Percentiles rank a stretch among this genome's conserved stretches.
These are phyloP conservation scores for Labeo rohita DNA, from an alignment of 2,113 vertebrate species.

Conservation along the genomic window DNA sequence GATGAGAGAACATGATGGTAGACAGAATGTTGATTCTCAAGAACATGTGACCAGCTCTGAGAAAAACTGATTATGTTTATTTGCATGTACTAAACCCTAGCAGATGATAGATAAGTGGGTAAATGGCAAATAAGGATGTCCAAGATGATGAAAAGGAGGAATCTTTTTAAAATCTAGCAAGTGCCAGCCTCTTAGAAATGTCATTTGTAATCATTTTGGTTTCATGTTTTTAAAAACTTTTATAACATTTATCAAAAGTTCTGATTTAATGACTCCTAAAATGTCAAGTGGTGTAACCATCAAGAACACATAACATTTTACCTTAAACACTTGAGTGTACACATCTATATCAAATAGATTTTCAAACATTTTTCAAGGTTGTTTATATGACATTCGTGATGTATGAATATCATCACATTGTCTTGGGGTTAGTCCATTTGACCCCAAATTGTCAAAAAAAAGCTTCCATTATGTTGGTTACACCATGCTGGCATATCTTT, in stretches of 20 bases:
- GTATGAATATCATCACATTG: neutral
- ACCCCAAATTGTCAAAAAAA: neutral
- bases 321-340: neutral
- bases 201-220: neutral
- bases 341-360: neutral
- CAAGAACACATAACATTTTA: neutral
- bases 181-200: neutral
- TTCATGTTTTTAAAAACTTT: neutral
- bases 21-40: neutral
- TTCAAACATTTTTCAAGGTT: neutral
- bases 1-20: neutral
- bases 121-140: neutral
- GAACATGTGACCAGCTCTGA: neutral
- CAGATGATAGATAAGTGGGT: slow-evolving; percentile 11
- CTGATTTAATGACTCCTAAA: neutral
- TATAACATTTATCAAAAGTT: neutral
- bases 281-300: slow-evolving; percentile 2
- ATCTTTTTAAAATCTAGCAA: neutral
- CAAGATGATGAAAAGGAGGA: neutral
- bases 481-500: neutral
- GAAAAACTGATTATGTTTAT: neutral
- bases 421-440: neutral
- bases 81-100: neutral
- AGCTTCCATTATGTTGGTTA: neutral
- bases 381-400: neutral